Conservation (phyloP, 2,888 invertebrate species). For the Esperia sulphurella region DNA sequence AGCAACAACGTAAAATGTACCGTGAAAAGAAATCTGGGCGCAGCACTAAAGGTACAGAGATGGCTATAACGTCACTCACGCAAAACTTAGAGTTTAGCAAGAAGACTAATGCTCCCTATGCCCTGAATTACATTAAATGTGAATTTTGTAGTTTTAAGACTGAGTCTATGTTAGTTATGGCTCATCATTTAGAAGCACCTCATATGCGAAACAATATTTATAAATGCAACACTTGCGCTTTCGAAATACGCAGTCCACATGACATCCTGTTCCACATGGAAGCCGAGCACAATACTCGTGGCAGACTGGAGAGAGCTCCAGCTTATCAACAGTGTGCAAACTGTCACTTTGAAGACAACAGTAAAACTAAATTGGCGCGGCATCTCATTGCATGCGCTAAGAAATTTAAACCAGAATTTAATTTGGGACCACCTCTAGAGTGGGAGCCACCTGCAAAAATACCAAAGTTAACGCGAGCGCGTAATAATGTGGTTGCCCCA, state of each 20-base stretch:
- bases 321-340: slow-evolving; percentile 96
- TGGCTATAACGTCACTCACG: slow-evolving; percentile 90
- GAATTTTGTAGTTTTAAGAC: slow-evolving; percentile 95
- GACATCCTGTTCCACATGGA: slow-evolving; percentile 97
- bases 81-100: slow-evolving; percentile 93
- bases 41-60: slow-evolving; percentile 85
- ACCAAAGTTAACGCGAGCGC: slow-evolving; percentile 81
- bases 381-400: slow-evolving; percentile 94
- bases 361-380: slow-evolving; percentile 93
- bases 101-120: slow-evolving; percentile 91
- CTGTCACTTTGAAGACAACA: slow-evolving; percentile 97
- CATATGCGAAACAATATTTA: slow-evolving; percentile 94
- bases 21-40: slow-evolving; percentile 82
- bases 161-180: slow-evolving; percentile 91
- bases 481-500: slow-evolving; percentile 60
- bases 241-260: slow-evolving; percentile 92
- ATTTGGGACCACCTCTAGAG: slow-evolving; percentile 91
- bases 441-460: slow-evolving; percentile 98
- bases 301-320: slow-evolving; percentile 92
- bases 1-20: slow-evolving; percentile 92
- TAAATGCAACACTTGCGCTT: slow-evolving; percentile 92
- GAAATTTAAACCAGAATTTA: slow-evolving; percentile 93
- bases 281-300: slow-evolving; percentile 92
- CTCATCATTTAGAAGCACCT: slow-evolving; percentile 94
- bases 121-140: slow-evolving; percentile 89